These are phyloP conservation scores for Saccostrea glomerata DNA, from an alignment of 1,140 invertebrate species.

Conservation along the genomic window DNA sequence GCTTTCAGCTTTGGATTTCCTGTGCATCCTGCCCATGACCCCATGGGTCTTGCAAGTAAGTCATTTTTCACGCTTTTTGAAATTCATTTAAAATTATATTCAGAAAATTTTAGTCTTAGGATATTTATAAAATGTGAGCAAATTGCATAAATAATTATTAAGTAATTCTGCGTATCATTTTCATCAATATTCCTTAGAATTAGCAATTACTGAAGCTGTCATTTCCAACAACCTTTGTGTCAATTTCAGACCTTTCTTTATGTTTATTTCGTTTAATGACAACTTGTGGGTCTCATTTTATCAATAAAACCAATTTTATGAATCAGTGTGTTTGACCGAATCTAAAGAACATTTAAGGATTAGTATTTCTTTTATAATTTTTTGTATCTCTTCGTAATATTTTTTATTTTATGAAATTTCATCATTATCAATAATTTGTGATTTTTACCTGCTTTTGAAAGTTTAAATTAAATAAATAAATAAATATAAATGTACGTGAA, in stretches of 20 bases:
- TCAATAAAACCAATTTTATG: too few species aligned
- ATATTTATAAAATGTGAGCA: neutral
- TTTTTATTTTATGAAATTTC: too few species aligned
- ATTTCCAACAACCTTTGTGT: slow-evolving; percentile 7
- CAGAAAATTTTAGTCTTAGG: neutral
- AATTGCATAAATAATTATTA: neutral
- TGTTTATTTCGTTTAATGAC: neutral
- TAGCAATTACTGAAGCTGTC: neutral
- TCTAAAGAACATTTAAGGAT: too few species aligned
- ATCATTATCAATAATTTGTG: too few species aligned
- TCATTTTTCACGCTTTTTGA: neutral
- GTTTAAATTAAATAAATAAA: too few species aligned
- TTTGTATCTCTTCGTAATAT: too few species aligned
- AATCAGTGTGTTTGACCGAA: too few species aligned
- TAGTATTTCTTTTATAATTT: too few species aligned
- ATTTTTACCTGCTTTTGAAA: too few species aligned
- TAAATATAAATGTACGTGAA: too few species aligned
- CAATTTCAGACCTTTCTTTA: slow-evolving; percentile 12
- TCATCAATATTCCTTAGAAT: neutral
- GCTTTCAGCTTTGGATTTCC: slow-evolving; percentile 74
- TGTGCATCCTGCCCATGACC: slow-evolving; percentile 72
- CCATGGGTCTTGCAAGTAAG: slow-evolving; percentile 69
- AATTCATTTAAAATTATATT: neutral
- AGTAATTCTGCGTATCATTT: neutral
- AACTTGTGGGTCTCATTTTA: neutral